Evolutionary conservation across 2,888 invertebrate genomes (phyloP), one percentile per base, ranked within the genome.

Genomic region (Sminthurides aquaticus): DNA sequence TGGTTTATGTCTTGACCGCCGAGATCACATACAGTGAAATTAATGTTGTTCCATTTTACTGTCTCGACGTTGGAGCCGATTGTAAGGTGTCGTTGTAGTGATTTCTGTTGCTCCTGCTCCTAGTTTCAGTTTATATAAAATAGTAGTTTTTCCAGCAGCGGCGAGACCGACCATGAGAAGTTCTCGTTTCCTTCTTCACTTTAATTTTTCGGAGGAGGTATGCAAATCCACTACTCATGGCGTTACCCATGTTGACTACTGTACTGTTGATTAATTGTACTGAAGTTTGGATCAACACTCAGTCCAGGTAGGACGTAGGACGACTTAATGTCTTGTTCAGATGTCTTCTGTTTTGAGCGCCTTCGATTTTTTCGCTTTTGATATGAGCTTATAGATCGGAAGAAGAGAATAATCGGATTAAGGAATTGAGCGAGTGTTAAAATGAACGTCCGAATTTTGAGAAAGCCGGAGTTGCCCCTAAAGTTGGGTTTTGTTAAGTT

Each of bases 171-270:
- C 95, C 97, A 98, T 98, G 84, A 98, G 85, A 87, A 98, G n/a
- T 97, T 86, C 99, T 90, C 98, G 99, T 98, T 86, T 99, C 97
- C 81, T 97, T 98, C 84, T 98, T 99, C 84, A 98, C 98, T 83
- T 99, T 98, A 77, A 99, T 91, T 85, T 96, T 92, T 87, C 94
- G 94, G 84, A 99, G 98, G 82, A 99, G 85, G 83, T 89, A 92
- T 79, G 91, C 89, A 83, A 98, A 94, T 83, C 93, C 87, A 85
- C 93, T 94, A 84, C 98, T 97, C 98, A 98, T 98, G 83, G 93
- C 87, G 85, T 93, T 94, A 84, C 98, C 97, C 98, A 98, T 98
- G 82, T 82, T 87, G 83, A 15, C n/a, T n/a, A n/a, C n/a, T n/a
- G n/a, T n/a, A n/a, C n/a, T n/a, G n/a, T n/a, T n/a, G n/a, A n/a